Base-by-base conservation (phyloP, 2,888 invertebrate genomes). In the Drosophila eohydei region DNA sequence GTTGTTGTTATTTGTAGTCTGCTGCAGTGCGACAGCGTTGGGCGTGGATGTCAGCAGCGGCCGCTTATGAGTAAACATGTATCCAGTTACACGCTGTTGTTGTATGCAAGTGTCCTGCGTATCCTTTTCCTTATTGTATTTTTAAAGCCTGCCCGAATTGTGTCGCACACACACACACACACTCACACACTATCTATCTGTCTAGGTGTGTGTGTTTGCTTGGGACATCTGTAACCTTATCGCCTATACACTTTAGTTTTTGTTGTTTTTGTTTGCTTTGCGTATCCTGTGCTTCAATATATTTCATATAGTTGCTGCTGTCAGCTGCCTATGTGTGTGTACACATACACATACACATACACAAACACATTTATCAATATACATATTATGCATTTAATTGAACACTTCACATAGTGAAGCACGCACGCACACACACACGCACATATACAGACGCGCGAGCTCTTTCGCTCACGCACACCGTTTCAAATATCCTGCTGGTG, bases 201-300 rank as follows among this genome's bases (percentile, higher is more conserved):
- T 50, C 38, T 58, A 38, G 34, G 28, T 38, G 38, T 68, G 36
- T 68, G 56, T 79, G 67, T 81, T 56, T 78, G 75, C 63, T 80
- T 80, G 83, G 88, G 88, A 75, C 88, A 86, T 88, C 86, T 87
- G 86, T 80, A 87, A 87, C 86, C 86, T 88, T 86, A 87, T 87
- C 86, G 81, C 81, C 58, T 62, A 63, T 80, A 71, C 78, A 80
- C 71, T 82, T 78, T 74, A 71, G 74, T 73, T 34, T 43, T 28
- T 52, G 28, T 61, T 77, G 38, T 63, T 70, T 51, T 68, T 58
- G 78, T 63, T 71, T 69, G 65, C 61, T 54, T 71, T 69, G 62
- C 46, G 56, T 58, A 74, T 74, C 62, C 79, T 71, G 78, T 71
- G 78, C 74, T 62, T 82, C 82, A 78, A 78, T 50, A 50, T 82